These are phyloP conservation scores for Porites lutea DNA, from an alignment of 64 coral and sea anemone species.

Conservation along the genomic window DNA sequence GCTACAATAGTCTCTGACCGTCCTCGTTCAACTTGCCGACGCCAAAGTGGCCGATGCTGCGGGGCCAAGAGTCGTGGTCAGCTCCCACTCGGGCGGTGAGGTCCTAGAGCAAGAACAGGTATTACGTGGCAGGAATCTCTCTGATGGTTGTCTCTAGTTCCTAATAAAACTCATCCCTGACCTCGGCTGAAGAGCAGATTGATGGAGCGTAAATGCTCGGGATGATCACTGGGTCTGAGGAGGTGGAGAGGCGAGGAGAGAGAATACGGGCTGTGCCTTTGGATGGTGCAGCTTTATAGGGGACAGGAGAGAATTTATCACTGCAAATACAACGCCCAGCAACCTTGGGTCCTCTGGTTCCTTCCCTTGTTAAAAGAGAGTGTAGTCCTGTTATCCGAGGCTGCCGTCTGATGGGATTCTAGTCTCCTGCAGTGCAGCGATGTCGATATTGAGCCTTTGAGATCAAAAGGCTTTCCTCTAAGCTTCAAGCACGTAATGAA, in stretches of 20 bases:
- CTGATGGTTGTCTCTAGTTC: neutral
- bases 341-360: neutral
- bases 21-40: constrained; percentile 29
- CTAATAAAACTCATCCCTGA: neutral
- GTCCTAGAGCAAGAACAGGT: neutral
- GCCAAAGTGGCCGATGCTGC: neutral
- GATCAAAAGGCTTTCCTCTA: neutral
- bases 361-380: neutral
- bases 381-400: neutral
- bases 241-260: neutral
- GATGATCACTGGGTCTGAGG: neutral
- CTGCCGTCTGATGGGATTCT: neutral
- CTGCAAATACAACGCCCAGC: constrained; percentile 14
- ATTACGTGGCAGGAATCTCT: neutral
- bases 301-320: constrained; percentile 11
- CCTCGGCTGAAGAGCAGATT: no score
- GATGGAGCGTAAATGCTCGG: no score
- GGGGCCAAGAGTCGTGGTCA: neutral
- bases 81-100: neutral
- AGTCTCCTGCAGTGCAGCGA: constrained; percentile 23
- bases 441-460: constrained; percentile 48
- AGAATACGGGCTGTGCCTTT: neutral
- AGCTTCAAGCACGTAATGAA: no score
- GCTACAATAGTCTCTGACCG: constrained; percentile 16
- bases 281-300: neutral